These are phyloP conservation scores for Bugulina stolonifera DNA, from an alignment of 2,888 invertebrate genomes.

Conservation along the genomic window DNA sequence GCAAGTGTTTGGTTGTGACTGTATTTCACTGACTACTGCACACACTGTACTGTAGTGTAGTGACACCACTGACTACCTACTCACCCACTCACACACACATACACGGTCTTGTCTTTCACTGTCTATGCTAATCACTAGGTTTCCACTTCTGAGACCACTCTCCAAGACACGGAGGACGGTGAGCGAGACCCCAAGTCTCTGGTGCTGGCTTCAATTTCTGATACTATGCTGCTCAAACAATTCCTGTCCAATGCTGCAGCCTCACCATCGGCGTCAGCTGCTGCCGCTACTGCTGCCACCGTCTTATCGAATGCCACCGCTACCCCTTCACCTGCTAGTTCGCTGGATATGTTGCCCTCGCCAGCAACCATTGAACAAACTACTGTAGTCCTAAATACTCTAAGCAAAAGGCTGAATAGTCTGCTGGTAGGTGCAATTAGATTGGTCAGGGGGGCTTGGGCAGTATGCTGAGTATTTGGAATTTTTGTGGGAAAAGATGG, in stretches of 20 bases:
- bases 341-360: neutral
- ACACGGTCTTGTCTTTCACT: neutral
- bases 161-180: conserved; percentile 18
- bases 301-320: neutral
- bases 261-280: neutral
- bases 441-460: neutral
- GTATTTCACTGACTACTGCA: too few species aligned
- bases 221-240: conserved; percentile 23
- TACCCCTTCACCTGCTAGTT: neutral
- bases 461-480: too few species aligned
- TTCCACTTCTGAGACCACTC: neutral
- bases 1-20: too few species aligned
- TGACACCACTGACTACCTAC: too few species aligned
- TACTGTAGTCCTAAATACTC: neutral
- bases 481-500: too few species aligned
- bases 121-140: conserved; percentile 7
- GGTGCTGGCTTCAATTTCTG: conserved; percentile 24
- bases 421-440: conserved; percentile 17
- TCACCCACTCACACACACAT: too few species aligned
- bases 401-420: neutral
- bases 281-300: neutral
- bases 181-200: conserved; percentile 25
- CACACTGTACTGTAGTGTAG: too few species aligned
- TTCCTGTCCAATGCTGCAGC: neutral
- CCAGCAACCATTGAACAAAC: neutral